A percentile compares a stretch with the other conserved stretches of the same genome.
phyloP scores from a whole-genome alignment of 1,140 invertebrate species.

The Dinoponera quadriceps region DNA sequence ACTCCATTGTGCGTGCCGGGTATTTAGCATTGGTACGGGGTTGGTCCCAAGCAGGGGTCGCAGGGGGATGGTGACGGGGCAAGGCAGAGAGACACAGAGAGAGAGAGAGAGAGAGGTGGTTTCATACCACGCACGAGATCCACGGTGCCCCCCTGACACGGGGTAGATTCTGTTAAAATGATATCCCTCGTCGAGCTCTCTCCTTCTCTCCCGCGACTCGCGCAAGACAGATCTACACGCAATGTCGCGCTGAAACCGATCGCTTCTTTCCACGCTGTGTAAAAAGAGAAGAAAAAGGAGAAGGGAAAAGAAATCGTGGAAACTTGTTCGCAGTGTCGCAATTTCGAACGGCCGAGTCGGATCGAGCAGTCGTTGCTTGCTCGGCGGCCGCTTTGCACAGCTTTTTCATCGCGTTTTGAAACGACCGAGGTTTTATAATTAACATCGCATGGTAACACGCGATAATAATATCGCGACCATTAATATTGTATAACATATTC shows the following conservation, averaged over 20 bases:
- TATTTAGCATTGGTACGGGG: slow-evolving; percentile 83
- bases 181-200: slow-evolving; percentile 76
- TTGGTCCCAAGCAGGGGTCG: slow-evolving; percentile 64
- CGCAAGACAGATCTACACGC: slow-evolving; percentile 63
- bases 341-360: neutral
- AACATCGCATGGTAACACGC: too few species aligned
- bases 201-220: neutral
- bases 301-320: slow-evolving; percentile 20
- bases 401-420: neutral
- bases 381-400: neutral
- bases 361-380: neutral
- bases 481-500: too few species aligned
- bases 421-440: slow-evolving; percentile 1
- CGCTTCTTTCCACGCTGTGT: slow-evolving; percentile 25
- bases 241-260: slow-evolving; percentile 74
- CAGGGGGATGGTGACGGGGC: neutral
- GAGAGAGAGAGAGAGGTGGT: slow-evolving; percentile 42
- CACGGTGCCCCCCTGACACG: slow-evolving; percentile 79
- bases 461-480: too few species aligned
- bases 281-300: neutral
- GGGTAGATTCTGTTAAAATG: slow-evolving; percentile 84
- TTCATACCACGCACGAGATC: slow-evolving; percentile 60
- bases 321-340: neutral
- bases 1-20: slow-evolving; percentile 79
- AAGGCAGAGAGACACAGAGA: neutral